These are phyloP conservation scores for Coranthus polyacanthus DNA, from an alignment of 2,797 vertebrate species.

Conservation along the genomic window DNA sequence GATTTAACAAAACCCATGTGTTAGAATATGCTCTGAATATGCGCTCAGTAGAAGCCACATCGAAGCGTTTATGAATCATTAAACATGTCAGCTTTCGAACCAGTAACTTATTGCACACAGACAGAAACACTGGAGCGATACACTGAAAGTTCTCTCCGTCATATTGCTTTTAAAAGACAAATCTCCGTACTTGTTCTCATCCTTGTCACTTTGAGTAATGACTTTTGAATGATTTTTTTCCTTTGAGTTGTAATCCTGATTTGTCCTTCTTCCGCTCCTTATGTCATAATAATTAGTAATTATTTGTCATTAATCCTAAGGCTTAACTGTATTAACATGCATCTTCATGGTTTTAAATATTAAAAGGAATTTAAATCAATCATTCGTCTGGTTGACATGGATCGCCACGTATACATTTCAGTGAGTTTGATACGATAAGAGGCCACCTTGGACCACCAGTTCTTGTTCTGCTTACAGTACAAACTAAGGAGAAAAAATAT, in stretches of 20 bases:
- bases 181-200: constrained; percentile 19
- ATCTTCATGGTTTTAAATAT: neutral
- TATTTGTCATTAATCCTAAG: neutral
- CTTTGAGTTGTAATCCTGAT: constrained; percentile 10
- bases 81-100: too few species aligned
- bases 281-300: constrained; percentile 11
- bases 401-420: constrained; percentile 6
- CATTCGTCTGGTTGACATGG: too few species aligned
- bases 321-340: neutral
- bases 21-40: neutral
- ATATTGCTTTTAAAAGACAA: constrained; percentile 22
- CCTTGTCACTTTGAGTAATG: constrained; percentile 9
- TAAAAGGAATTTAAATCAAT: too few species aligned
- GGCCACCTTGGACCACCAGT: constrained; percentile 10
- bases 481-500: constrained; percentile 32
- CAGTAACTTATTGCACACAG: too few species aligned
- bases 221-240: too few species aligned
- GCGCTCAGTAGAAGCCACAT: constrained; percentile 19
- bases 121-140: neutral
- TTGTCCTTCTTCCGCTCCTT: neutral
- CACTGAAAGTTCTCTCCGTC: neutral
- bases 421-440: constrained; percentile 9
- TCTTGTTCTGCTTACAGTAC: constrained; percentile 10
- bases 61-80: neutral
- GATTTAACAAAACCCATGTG: neutral